These are phyloP conservation scores for Phortica variegata DNA, from an alignment of 1,140 invertebrate species.

Conservation along the genomic window DNA sequence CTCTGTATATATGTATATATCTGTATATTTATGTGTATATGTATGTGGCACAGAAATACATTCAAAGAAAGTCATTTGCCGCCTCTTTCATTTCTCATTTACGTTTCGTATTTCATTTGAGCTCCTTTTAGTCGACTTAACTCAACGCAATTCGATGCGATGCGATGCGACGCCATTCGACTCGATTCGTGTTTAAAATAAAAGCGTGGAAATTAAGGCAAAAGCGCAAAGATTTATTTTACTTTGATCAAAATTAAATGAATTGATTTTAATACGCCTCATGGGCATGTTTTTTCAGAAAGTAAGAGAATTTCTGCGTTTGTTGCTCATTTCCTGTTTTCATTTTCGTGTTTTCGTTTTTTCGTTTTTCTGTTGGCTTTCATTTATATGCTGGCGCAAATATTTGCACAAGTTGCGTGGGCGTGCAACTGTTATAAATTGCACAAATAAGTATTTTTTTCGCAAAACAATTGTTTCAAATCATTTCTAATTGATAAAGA, in stretches of 20 bases:
- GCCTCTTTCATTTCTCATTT: too few species aligned
- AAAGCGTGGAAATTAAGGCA: conserved; percentile 47
- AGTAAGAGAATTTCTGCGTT: too few species aligned
- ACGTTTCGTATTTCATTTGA: too few species aligned
- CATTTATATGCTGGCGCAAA: too few species aligned
- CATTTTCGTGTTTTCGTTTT: conserved; percentile 26
- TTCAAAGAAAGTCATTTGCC: too few species aligned
- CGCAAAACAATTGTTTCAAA: conserved; percentile 23
- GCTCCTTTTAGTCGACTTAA: too few species aligned
- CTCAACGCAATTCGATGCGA: too few species aligned
- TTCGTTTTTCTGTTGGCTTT: too few species aligned
- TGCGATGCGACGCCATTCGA: too few species aligned
- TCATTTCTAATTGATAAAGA: too few species aligned
- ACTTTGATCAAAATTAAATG: conserved; percentile 55
- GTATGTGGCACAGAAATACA: conserved; percentile 3
- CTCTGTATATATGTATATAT: conserved; percentile 1
- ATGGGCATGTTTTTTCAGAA: conserved; percentile 53
- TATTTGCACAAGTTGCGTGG: background rate
- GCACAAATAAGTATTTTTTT: conserved; percentile 13
- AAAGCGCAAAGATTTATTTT: conserved; percentile 55
- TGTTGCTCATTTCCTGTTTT: too few species aligned
- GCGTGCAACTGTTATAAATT: too few species aligned
- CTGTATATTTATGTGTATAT: background rate
- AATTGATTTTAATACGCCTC: conserved; percentile 55
- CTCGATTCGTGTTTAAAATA: conserved; percentile 5